Percentiles rank a stretch among this genome's conserved stretches.
phyloP scores from a whole-genome alignment of 2,797 vertebrate genomes.

The Sebastolobus altivelis region DNA sequence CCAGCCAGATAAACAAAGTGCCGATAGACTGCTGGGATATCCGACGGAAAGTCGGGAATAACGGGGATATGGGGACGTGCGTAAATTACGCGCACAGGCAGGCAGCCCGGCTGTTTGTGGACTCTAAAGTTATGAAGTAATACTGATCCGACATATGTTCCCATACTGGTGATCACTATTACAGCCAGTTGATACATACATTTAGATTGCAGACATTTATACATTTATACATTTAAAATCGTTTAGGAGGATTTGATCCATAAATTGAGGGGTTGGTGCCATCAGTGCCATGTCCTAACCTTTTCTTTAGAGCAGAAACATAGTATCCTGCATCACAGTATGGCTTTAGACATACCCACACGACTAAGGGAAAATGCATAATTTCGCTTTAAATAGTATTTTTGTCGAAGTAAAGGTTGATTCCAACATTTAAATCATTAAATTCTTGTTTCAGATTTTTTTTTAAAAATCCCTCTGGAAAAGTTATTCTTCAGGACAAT shows the following conservation, averaged over 20 bases:
- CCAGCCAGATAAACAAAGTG: constrained; percentile 76
- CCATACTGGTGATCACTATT: neutral
- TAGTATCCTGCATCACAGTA: neutral
- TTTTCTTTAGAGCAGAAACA: neutral
- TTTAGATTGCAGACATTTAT: neutral
- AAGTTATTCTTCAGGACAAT: neutral
- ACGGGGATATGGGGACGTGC: constrained; percentile 60
- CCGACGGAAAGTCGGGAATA: constrained; percentile 81
- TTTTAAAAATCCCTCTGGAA: neutral
- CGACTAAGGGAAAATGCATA: neutral
- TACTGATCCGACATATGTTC: constrained; percentile 11
- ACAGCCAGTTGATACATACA: neutral
- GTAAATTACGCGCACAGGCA: constrained; percentile 62
- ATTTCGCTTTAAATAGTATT: neutral
- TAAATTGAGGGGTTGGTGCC: neutral
- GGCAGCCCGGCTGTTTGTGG: constrained; percentile 23
- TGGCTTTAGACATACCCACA: neutral
- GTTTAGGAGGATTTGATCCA: neutral
- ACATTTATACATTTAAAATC: neutral
- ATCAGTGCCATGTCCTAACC: neutral
- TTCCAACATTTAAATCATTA: neutral
- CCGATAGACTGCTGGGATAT: constrained; percentile 73
- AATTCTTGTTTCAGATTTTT: neutral
- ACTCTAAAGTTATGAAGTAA: constrained; percentile 21
- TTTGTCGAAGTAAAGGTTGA: neutral